Percentiles rank a stretch among this genome's conserved stretches.
Conservation (phyloP, 2,888 invertebrate species). For the Maniola hyperantus region DNA sequence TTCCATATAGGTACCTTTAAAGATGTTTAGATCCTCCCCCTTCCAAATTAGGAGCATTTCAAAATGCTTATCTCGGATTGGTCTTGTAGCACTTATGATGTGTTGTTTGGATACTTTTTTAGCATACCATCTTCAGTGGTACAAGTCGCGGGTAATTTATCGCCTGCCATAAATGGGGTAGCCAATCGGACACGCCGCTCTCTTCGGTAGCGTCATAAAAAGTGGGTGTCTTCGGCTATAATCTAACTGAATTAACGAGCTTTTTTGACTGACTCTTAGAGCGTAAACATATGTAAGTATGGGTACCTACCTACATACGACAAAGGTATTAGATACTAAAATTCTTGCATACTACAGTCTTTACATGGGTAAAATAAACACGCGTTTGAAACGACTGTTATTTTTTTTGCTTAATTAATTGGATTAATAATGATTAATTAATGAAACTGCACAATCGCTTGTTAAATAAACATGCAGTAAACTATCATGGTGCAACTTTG, state of each 20-base stretch:
- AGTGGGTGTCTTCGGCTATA: constrained; percentile 22
- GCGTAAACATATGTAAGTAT: not conserved
- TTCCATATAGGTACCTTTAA: too few species aligned
- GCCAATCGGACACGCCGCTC: constrained; percentile 34
- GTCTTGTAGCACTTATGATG: constrained; percentile 35
- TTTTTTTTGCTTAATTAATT: too few species aligned
- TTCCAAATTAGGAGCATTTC: constrained; percentile 50
- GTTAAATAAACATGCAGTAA: too few species aligned
- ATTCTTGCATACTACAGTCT: too few species aligned
- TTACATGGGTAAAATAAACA: too few species aligned
- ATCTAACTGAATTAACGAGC: constrained; percentile 13
- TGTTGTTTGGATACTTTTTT: constrained; percentile 47
- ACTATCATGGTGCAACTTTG: too few species aligned
- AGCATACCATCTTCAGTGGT: constrained; percentile 58
- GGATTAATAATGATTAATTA: too few species aligned
- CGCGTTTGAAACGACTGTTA: too few species aligned
- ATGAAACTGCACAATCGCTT: too few species aligned
- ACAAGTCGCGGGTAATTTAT: constrained; percentile 34
- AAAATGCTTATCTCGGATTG: constrained; percentile 43
- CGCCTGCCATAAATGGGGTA: constrained; percentile 46
- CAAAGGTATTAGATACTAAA: too few species aligned
- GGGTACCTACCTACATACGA: too few species aligned
- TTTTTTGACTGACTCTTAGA: not conserved
- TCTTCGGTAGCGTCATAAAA: constrained; percentile 23
- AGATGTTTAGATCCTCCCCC: constrained; percentile 53